Evolutionary conservation across 2,797 vertebrate genomes (phyloP).

Genomic region (Tapirus indicus): DNA sequence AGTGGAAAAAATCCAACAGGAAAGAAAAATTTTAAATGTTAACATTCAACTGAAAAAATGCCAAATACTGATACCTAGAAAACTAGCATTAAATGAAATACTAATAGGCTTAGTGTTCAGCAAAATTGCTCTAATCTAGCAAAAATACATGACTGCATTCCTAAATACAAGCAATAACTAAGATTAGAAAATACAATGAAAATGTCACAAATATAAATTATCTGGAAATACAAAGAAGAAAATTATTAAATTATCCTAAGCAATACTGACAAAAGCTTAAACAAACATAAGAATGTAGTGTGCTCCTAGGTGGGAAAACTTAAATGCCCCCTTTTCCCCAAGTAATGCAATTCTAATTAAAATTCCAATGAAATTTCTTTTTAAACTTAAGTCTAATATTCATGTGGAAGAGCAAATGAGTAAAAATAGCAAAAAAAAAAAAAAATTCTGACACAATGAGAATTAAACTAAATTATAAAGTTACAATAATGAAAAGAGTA

Average conservation of each 20-base stretch:
- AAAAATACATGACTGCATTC: constrained; percentile 4
- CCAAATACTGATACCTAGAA: constrained; percentile 13
- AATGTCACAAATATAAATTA: constrained; percentile 35
- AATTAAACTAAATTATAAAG: constrained; percentile 44
- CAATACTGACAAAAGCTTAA: constrained; percentile 28
- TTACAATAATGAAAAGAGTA: constrained; percentile 16
- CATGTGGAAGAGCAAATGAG: background rate
- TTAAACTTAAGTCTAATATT: constrained; percentile 53
- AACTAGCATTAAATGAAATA: constrained; percentile 40
- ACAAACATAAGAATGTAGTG: background rate
- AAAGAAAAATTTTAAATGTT: background rate
- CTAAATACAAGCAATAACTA: constrained; percentile 5
- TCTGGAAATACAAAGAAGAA: constrained; percentile 22
- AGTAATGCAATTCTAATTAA: constrained; percentile 32
- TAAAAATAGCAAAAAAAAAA: background rate
- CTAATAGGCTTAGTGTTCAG: background rate
- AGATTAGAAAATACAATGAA: constrained; percentile 37
- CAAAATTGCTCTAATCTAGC: background rate
- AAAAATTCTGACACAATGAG: background rate
- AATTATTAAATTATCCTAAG: constrained; percentile 15
- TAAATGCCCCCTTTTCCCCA: constrained; percentile 21
- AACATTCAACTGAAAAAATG: constrained; percentile 26
- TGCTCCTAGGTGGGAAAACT: background rate
- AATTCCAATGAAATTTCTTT: constrained; percentile 43
- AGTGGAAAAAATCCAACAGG: background rate